These are phyloP conservation scores for Acromyrmex heyeri DNA, from an alignment of 1,140 invertebrate genomes.

Conservation along the genomic window DNA sequence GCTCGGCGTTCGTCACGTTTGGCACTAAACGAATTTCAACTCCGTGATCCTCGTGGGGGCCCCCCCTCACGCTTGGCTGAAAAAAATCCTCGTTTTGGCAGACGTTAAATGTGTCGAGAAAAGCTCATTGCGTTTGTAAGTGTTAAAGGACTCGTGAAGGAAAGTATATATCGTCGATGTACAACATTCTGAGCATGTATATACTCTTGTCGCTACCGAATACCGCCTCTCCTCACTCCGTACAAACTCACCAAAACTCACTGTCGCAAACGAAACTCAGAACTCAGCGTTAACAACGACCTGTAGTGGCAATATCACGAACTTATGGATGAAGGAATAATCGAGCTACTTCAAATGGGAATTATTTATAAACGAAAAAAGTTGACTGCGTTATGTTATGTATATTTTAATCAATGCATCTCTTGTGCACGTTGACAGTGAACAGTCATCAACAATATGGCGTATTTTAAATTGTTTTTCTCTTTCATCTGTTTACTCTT, in stretches of 20 bases:
- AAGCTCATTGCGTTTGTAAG: background rate
- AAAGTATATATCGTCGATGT: constrained; percentile 17
- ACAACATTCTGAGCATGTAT: constrained; percentile 22
- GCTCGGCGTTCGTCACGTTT: constrained; percentile 34
- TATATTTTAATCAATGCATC: no score
- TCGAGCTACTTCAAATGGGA: background rate
- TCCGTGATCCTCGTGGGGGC: background rate
- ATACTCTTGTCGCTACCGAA: constrained; percentile 14
- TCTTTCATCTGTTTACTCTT: background rate
- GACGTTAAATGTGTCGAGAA: background rate
- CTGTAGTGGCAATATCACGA: background rate
- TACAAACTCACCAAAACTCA: constrained; percentile 18
- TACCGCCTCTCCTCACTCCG: constrained; percentile 12
- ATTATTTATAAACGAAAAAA: no score
- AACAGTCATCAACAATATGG: background rate
- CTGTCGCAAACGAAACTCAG: constrained; percentile 20
- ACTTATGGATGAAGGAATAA: background rate
- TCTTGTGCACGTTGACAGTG: no score
- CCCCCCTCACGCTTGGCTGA: background rate
- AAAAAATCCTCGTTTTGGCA: constrained; percentile 5
- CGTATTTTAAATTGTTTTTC: background rate
- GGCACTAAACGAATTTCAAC: constrained; percentile 9
- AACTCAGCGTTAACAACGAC: constrained; percentile 20
- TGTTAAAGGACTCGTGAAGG: background rate
- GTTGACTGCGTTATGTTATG: no score